Conservation (phyloP, 2,113 vertebrate genomes). For the Thamnophis sirtalis region DNA sequence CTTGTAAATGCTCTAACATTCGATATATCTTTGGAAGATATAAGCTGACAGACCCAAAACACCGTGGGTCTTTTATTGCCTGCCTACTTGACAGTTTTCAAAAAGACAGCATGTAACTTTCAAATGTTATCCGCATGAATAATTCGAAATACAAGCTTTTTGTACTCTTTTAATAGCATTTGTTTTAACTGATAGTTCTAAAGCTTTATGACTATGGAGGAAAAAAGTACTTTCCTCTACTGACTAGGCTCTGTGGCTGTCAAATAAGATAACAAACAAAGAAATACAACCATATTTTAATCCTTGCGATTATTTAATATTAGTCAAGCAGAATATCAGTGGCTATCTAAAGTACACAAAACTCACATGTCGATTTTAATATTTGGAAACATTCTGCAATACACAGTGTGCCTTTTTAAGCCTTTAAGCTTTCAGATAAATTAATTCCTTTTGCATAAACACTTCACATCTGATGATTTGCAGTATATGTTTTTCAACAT, state of each 20-base stretch:
- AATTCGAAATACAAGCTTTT: conserved; percentile 50
- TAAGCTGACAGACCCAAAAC: conserved; percentile 69
- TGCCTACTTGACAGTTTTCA: conserved; percentile 65
- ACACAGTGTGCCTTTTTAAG: neutral
- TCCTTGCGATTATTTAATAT: neutral
- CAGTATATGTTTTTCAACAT: neutral
- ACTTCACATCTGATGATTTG: neutral
- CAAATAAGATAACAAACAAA: conserved; percentile 41
- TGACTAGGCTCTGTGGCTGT: conserved; percentile 36
- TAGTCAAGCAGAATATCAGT: neutral
- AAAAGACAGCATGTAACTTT: conserved; percentile 49
- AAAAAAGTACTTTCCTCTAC: conserved; percentile 26
- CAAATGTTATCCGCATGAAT: conserved; percentile 56
- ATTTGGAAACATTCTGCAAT: neutral
- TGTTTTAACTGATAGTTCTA: conserved; percentile 34
- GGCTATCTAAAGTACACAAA: neutral
- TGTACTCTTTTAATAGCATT: conserved; percentile 57
- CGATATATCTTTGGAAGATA: conserved; percentile 49
- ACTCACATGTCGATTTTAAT: neutral
- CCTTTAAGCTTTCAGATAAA: neutral
- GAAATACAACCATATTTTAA: conserved; percentile 29
- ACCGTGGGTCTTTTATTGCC: conserved; percentile 61
- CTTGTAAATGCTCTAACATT: conserved; percentile 64
- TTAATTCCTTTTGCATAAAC: neutral
- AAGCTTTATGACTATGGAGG: conserved; percentile 34